Conservation (phyloP, 2,888 invertebrate genomes). For the Tridacna gigas region DNA sequence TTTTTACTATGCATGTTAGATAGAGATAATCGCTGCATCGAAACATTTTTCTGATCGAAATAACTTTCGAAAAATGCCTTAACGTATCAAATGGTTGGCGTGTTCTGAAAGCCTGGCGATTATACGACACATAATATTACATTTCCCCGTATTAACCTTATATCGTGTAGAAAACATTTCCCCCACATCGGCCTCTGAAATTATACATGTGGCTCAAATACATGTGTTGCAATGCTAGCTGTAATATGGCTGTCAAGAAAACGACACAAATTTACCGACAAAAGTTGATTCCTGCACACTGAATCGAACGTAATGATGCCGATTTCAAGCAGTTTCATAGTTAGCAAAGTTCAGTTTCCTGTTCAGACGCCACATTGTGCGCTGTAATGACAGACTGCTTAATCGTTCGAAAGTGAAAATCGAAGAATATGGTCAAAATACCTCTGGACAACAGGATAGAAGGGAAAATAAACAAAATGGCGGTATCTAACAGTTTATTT, state of each 20-base stretch:
- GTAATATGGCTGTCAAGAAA: constrained; percentile 55
- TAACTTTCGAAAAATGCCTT: too few relatives aligned
- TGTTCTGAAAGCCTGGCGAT: too few relatives aligned
- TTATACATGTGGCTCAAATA: constrained; percentile 53
- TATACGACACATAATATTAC: too few relatives aligned
- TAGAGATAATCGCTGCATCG: neutral
- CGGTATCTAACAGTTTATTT: constrained; percentile 74
- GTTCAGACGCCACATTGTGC: too few relatives aligned
- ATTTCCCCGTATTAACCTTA: constrained; percentile 22
- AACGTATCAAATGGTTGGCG: too few relatives aligned
- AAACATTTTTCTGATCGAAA: neutral
- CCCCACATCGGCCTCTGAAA: constrained; percentile 41
- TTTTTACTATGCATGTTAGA: too few relatives aligned
- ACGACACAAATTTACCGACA: constrained; percentile 52
- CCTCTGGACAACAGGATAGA: constrained; percentile 37
- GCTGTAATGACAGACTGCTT: too few relatives aligned
- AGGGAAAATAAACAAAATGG: constrained; percentile 78
- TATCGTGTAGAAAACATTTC: constrained; percentile 31
- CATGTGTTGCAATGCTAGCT: constrained; percentile 51
- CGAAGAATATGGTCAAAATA: constrained; percentile 23
- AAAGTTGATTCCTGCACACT: constrained; percentile 21
- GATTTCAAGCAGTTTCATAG: too few relatives aligned
- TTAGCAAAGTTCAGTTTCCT: too few relatives aligned
- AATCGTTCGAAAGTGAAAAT: too few relatives aligned
- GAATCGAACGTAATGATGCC: too few relatives aligned